Conservation (phyloP, 2,888 invertebrate genomes). For the Archips xylosteana region DNA sequence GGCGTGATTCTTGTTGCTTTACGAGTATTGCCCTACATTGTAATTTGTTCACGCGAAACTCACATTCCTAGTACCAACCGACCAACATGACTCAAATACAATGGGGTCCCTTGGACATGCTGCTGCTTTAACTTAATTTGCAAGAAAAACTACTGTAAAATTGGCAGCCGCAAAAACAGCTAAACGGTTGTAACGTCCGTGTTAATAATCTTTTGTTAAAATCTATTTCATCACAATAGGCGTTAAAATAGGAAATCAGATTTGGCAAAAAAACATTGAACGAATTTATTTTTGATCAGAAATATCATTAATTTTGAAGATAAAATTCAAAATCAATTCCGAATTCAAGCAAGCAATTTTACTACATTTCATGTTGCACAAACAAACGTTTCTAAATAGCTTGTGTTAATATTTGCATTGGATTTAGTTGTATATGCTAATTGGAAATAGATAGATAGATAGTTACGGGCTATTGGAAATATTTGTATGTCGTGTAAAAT, state of each 20-base stretch:
- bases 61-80: conserved; percentile 26
- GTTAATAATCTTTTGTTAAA: conserved; percentile 63
- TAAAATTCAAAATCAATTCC: background rate
- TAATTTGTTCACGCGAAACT: conserved; percentile 13
- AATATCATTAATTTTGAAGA: conserved; percentile 38
- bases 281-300: conserved; percentile 21
- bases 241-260: conserved; percentile 60
- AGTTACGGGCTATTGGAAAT: too few species aligned
- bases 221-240: conserved; percentile 66
- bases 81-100: conserved; percentile 13
- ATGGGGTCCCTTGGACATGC: conserved; percentile 2
- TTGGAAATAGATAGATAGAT: too few species aligned
- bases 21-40: conserved; percentile 37
- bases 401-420: too few species aligned
- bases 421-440: too few species aligned
- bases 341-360: too few species aligned
- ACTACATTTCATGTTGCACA: too few species aligned
- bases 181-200: conserved; percentile 52
- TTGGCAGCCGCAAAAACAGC: conserved; percentile 41
- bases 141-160: conserved; percentile 24
- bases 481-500: too few species aligned
- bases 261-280: conserved; percentile 30
- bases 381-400: too few species aligned
- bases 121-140: conserved; percentile 6
- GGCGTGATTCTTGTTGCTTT: conserved; percentile 51